A percentile compares a stretch with the other conserved stretches of the same genome.
These are phyloP conservation scores for Anneissia japonica DNA, from an alignment of 35 echinoderm and acorn worm species.

Conservation along the genomic window DNA sequence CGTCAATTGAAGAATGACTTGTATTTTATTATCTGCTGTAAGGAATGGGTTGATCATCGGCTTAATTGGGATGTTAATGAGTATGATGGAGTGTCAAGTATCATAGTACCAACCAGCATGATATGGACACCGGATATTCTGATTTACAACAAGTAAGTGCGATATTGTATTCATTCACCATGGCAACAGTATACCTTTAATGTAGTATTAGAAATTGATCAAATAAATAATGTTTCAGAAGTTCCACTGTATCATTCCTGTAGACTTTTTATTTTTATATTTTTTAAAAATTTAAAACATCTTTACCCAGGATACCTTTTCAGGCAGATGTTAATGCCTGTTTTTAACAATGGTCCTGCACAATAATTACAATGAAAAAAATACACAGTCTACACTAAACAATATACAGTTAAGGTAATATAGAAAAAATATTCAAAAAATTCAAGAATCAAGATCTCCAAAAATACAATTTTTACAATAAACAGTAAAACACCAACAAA, in stretches of 20 bases:
- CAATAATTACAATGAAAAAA: no score
- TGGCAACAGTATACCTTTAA: neutral
- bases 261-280: neutral
- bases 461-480: no score
- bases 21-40: no score
- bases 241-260: neutral
- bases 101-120: constrained; percentile 66
- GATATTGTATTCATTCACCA: neutral
- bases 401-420: no score
- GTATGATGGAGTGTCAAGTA: constrained; percentile 57
- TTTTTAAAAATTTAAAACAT: neutral
- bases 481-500: no score
- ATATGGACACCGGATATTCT: constrained; percentile 95
- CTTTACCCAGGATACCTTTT: neutral
- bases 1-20: no score
- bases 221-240: neutral
- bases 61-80: constrained; percentile 58
- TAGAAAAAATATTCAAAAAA: no score
- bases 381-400: no score
- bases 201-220: neutral
- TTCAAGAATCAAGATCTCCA: no score
- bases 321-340: neutral
- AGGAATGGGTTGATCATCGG: constrained; percentile 86
- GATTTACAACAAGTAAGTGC: constrained; percentile 95
- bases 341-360: neutral